A percentile compares a stretch with the other conserved stretches of the same genome.
These are phyloP conservation scores for Aleadryas rufinucha DNA, from an alignment of 2,113 vertebrate species.

Conservation along the genomic window DNA sequence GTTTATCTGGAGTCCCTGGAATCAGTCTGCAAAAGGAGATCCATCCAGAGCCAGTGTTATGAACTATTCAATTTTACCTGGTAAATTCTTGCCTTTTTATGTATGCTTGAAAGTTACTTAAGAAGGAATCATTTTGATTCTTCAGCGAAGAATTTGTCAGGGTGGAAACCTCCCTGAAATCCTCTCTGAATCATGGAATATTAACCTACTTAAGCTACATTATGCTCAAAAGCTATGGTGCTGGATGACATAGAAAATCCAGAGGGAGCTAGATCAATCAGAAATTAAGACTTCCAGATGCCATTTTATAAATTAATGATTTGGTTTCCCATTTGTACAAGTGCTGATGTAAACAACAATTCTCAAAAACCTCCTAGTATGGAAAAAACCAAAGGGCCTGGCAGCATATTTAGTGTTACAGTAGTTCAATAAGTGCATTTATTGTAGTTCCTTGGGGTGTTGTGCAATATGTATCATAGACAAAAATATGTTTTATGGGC, in stretches of 20 bases:
- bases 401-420: constrained; percentile 17
- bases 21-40: background rate
- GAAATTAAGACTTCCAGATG: constrained; percentile 59
- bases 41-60: background rate
- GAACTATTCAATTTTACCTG: background rate
- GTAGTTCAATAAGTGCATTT: constrained; percentile 51
- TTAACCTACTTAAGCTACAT: constrained; percentile 48
- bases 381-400: constrained; percentile 7
- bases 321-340: constrained; percentile 58
- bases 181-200: background rate
- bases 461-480: constrained; percentile 9
- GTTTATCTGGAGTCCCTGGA: background rate
- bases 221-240: constrained; percentile 22
- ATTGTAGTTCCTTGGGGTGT: background rate
- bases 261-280: constrained; percentile 54
- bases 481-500: background rate
- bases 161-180: background rate
- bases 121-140: background rate
- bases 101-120: background rate
- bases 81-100: accelerated
- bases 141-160: background rate
- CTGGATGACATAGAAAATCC: constrained; percentile 29
- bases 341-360: constrained; percentile 53
- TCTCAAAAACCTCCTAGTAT: background rate
- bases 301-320: constrained; percentile 69